Percentiles rank a stretch among this genome's conserved stretches.
These are phyloP conservation scores for Sinotaia quadrata DNA, from an alignment of 2,888 invertebrate genomes.

Conservation along the genomic window DNA sequence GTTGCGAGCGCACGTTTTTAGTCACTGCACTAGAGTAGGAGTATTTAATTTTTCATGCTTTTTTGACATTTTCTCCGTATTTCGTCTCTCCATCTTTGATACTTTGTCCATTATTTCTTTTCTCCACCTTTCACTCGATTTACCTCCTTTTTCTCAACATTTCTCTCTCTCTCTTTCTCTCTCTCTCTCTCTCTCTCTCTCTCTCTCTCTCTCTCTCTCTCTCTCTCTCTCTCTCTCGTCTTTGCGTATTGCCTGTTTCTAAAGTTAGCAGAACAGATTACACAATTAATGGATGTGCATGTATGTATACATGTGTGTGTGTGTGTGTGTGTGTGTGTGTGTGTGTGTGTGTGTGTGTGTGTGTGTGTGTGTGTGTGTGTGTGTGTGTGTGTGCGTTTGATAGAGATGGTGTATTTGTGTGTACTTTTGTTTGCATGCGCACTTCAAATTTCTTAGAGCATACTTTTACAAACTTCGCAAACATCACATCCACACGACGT, in stretches of 20 bases:
- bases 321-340: constrained; percentile 4
- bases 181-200: not conserved
- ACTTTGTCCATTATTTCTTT: not conserved
- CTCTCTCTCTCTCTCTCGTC: constrained; percentile 7
- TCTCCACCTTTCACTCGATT: not conserved
- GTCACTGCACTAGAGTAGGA: too few species aligned
- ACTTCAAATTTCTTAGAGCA: too few species aligned
- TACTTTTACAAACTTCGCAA: too few species aligned
- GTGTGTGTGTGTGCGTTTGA: constrained; percentile 5
- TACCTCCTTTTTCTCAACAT: not conserved
- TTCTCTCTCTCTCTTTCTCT: not conserved
- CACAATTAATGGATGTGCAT: not conserved
- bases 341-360: constrained; percentile 1
- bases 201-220: not conserved
- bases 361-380: constrained; percentile 9
- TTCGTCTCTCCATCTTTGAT: not conserved
- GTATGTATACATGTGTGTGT: not conserved
- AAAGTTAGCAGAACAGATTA: not conserved
- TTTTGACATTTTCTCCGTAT: not conserved
- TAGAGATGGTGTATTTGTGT: too few species aligned
- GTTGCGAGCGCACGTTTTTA: too few species aligned
- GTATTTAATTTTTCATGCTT: not conserved
- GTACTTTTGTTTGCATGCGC: too few species aligned
- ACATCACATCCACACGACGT: too few species aligned
- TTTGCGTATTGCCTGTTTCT: not conserved